Conservation (phyloP, 2,888 invertebrate genomes). For the Lasioglossum vierecki region DNA sequence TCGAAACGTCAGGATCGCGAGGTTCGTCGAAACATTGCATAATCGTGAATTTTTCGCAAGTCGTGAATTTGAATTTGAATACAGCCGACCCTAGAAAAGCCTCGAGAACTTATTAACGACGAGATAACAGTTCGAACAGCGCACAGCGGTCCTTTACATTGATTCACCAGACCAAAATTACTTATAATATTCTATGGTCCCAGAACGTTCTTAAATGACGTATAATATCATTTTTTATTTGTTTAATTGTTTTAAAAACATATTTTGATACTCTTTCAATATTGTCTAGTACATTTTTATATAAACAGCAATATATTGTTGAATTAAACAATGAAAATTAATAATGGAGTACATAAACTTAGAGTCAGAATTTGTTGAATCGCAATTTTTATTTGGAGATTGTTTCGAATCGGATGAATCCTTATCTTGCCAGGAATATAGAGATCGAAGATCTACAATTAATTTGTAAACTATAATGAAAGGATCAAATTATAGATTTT, state of each 20-base stretch:
- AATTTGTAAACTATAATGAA: background rate
- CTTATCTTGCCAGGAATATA: no score
- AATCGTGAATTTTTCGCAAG: background rate
- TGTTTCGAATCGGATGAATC: no score
- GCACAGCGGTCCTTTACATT: background rate
- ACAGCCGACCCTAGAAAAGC: background rate
- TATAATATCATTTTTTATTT: background rate
- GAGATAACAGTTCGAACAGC: background rate
- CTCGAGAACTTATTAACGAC: background rate
- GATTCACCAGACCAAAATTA: background rate
- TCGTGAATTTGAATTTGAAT: constrained; percentile 12
- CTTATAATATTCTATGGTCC: background rate
- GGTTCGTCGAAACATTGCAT: background rate
- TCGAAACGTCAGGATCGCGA: constrained; percentile 25
- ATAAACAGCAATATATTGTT: background rate
- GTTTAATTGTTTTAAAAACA: background rate
- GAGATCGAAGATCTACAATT: background rate
- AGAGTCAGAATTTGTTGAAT: background rate
- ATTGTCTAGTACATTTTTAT: background rate
- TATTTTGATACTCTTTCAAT: background rate
- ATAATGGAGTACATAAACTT: background rate
- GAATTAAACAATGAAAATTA: background rate
- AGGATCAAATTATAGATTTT: background rate
- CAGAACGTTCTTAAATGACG: background rate
- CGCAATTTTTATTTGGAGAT: no score